Evolutionary conservation across 2,888 invertebrate species (phyloP).

Genomic region (Pyrocoelia pectoralis): DNA sequence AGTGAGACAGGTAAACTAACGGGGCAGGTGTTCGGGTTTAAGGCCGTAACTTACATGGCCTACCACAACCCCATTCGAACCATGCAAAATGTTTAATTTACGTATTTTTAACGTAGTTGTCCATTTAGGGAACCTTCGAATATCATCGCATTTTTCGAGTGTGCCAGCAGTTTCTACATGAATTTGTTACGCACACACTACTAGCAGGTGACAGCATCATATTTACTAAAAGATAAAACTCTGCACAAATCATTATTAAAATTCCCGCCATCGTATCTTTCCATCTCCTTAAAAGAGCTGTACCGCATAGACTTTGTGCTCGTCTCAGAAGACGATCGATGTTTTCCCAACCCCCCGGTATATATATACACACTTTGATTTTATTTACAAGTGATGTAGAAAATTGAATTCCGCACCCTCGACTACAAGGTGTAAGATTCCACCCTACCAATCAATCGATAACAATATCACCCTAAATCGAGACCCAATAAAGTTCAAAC

Average conservation of each 20-base stretch:
- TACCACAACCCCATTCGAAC: slow-evolving; percentile 12
- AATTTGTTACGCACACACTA: too few species aligned
- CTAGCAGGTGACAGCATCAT: too few species aligned
- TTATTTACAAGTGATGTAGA: slow-evolving; percentile 63
- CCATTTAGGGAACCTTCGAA: slow-evolving; percentile 14
- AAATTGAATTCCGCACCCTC: slow-evolving; percentile 61
- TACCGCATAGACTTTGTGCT: slow-evolving; percentile 25
- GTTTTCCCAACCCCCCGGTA: slow-evolving; percentile 43
- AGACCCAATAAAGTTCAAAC: slow-evolving; percentile 36
- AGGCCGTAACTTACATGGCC: slow-evolving; percentile 3
- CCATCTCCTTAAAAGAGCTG: slow-evolving; percentile 6
- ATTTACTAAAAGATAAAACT: too few species aligned
- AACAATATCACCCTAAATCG: slow-evolving; percentile 41
- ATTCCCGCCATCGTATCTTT: not conserved
- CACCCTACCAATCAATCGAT: slow-evolving; percentile 53
- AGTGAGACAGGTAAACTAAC: slow-evolving; percentile 17
- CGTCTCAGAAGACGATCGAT: slow-evolving; percentile 46
- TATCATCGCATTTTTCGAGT: too few species aligned
- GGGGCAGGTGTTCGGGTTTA: slow-evolving; percentile 1
- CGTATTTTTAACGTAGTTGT: slow-evolving; percentile 9
- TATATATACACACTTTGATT: slow-evolving; percentile 57
- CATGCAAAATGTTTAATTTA: slow-evolving; percentile 28
- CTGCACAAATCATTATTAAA: not conserved
- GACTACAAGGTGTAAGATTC: slow-evolving; percentile 54
- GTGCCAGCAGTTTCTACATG: too few species aligned